A percentile compares a stretch with the other conserved stretches of the same genome.
Conservation (phyloP, 2,113 vertebrate species). For the Sceloporus undulatus region DNA sequence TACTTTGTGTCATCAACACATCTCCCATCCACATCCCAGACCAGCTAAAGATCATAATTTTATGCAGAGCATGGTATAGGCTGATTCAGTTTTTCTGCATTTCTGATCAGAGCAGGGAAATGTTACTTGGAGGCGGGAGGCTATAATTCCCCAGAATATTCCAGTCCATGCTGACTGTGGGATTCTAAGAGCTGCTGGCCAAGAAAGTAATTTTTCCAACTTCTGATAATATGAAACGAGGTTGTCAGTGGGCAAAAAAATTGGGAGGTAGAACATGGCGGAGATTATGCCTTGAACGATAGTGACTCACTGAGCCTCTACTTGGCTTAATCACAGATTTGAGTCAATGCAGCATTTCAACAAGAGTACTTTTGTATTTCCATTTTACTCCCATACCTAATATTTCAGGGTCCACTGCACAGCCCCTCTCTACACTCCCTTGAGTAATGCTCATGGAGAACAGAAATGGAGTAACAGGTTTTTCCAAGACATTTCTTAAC, state of each 20-base stretch:
- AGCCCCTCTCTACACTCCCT: not conserved
- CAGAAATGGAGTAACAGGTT: not conserved
- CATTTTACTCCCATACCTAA: not conserved
- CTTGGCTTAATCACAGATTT: not conserved
- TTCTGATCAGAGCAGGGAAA: no score
- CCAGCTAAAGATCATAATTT: not conserved
- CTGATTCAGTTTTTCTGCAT: not conserved
- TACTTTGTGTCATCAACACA: no score
- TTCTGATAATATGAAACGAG: not conserved
- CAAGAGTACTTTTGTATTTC: not conserved
- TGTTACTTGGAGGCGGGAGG: no score
- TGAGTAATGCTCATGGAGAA: not conserved
- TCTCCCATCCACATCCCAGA: not conserved
- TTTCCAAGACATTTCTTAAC: not conserved
- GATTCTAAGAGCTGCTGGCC: no score
- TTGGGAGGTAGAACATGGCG: not conserved
- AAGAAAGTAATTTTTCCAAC: not conserved
- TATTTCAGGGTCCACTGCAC: slow-evolving; percentile 6
- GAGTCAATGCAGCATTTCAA: not conserved
- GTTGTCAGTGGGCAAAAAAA: not conserved
- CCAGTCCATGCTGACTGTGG: no score
- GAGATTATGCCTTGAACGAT: not conserved
- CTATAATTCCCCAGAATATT: no score
- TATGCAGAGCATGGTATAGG: not conserved
- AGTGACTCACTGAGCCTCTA: not conserved